phyloP scores from a whole-genome alignment of 1,140 invertebrate species.

The Cherax quadricarinatus region DNA sequence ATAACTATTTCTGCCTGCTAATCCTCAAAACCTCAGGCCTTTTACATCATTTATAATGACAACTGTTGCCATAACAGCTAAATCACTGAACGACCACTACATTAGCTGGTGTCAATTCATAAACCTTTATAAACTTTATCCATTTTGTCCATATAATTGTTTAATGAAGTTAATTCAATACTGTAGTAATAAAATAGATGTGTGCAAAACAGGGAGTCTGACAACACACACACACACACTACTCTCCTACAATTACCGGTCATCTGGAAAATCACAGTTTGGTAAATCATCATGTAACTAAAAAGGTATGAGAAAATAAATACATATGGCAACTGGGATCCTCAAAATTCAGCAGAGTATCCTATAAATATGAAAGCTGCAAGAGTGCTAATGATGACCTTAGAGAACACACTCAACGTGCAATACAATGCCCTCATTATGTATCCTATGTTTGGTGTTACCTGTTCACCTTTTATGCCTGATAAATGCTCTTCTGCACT shows the following conservation, averaged over 20 bases:
- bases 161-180: constrained; percentile 8
- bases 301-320: not conserved
- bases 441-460: not conserved
- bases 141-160: constrained; percentile 4
- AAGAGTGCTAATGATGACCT: not conserved
- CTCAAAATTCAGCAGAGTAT: not conserved
- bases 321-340: not conserved
- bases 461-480: not conserved
- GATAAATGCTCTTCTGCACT: not conserved
- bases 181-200: constrained; percentile 28
- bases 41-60: not conserved
- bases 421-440: not conserved
- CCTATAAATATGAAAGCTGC: not conserved
- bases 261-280: constrained; percentile 43
- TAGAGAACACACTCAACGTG: not conserved
- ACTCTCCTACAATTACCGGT: constrained; percentile 19
- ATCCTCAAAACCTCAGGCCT: not conserved
- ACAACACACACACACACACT: not conserved
- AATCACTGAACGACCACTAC: not conserved
- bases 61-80: not conserved
- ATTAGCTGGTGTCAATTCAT: not conserved
- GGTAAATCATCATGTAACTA: constrained; percentile 9
- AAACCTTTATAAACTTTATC: not conserved
- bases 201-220: not conserved
- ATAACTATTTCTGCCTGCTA: no score